phyloP scores from a whole-genome alignment of 2,888 invertebrate genomes.

The Cryptus viduatorius region DNA sequence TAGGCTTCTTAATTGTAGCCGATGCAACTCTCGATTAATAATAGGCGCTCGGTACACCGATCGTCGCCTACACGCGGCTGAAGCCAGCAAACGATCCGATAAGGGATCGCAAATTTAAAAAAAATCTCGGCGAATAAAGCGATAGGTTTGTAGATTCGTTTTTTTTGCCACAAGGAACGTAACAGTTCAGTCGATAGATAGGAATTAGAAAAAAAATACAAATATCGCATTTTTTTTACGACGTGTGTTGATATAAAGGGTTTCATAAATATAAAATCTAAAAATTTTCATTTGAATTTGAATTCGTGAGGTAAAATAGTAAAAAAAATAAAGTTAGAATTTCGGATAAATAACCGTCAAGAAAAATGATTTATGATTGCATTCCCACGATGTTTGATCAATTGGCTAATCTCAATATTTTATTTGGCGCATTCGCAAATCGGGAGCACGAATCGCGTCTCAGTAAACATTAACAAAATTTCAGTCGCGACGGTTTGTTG shows the following conservation, averaged over 20 bases:
- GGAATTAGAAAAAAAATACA: no score
- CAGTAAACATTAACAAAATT: background rate
- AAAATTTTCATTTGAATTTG: no score
- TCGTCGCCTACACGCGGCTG: background rate
- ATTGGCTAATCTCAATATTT: background rate
- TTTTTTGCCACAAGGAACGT: no score
- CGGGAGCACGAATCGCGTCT: background rate
- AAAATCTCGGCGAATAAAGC: background rate
- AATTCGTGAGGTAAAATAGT: no score
- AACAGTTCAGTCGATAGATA: no score
- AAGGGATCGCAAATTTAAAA: background rate
- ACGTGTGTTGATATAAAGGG: no score
- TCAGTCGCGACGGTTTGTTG: background rate
- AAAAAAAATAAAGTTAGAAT: background rate
- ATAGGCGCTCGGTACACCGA: slow-evolving; percentile 18
- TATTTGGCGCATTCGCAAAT: background rate
- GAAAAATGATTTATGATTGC: no score
- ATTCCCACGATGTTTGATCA: background rate
- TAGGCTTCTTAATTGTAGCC: slow-evolving; percentile 56
- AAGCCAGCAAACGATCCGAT: background rate
- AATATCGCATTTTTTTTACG: no score
- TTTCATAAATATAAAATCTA: no score
- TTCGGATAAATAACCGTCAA: no score
- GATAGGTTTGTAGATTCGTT: no score
- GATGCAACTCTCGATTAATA: slow-evolving; percentile 39